A percentile compares a stretch with the other conserved stretches of the same genome.
Evolutionary conservation across 2,888 invertebrate genomes (phyloP).

Genomic region (Philereme vetulata): DNA sequence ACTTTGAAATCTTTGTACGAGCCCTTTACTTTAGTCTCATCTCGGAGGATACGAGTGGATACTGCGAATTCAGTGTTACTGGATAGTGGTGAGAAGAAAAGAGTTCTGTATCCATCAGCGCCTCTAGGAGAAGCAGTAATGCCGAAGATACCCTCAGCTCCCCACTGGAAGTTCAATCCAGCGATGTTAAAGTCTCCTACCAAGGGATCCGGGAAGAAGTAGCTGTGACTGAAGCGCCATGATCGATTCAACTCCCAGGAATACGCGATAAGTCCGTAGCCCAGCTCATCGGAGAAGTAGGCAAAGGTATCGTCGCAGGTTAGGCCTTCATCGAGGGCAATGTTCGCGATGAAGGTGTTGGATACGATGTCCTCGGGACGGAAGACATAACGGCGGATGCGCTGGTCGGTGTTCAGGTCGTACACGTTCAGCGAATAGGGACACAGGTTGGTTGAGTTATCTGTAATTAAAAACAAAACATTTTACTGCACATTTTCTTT

Average conservation of each 20-base stretch:
- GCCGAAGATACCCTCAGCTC: constrained; percentile 91
- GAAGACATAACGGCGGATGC: constrained; percentile 88
- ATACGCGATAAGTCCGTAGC: constrained; percentile 91
- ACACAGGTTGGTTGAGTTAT: constrained; percentile 87
- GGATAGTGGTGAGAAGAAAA: constrained; percentile 91
- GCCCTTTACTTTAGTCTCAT: constrained; percentile 86
- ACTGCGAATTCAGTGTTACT: constrained; percentile 91
- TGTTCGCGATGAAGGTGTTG: constrained; percentile 93
- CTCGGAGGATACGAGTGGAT: constrained; percentile 88
- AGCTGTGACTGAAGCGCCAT: constrained; percentile 91
- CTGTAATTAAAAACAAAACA: constrained; percentile 50
- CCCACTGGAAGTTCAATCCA: constrained; percentile 94
- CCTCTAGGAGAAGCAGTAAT: constrained; percentile 88
- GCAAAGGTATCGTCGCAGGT: constrained; percentile 90
- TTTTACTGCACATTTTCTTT: not conserved
- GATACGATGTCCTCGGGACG: constrained; percentile 89
- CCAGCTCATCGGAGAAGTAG: constrained; percentile 92
- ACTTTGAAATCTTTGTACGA: constrained; percentile 89
- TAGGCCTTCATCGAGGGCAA: constrained; percentile 90
- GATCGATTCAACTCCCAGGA: constrained; percentile 90
- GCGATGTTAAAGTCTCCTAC: constrained; percentile 91
- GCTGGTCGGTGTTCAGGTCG: constrained; percentile 88
- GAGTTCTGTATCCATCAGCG: constrained; percentile 86
- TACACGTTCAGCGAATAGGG: constrained; percentile 91
- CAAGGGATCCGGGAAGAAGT: constrained; percentile 92